Base-by-base conservation (phyloP, 1,140 invertebrate species). In the honey bee (Apis mellifera) region DNA sequence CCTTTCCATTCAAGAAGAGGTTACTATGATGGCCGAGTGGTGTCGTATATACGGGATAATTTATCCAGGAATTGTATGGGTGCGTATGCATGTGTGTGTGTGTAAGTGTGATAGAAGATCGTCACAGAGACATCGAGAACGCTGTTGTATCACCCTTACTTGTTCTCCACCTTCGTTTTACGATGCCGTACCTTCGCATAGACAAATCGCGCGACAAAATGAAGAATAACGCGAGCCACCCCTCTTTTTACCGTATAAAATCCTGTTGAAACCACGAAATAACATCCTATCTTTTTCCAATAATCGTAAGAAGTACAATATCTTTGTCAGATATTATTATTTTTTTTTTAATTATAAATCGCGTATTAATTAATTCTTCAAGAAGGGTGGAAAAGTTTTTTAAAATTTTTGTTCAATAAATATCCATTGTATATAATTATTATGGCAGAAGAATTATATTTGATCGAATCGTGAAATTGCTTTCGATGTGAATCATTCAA, bases 21-120 rank as follows among this genome's bases (percentile, higher is more conserved):
- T 79, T 79, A 62, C 78, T 57, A 72, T 73, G 78, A 55, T 7
- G 69, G n/a, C 72, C 57, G 73, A 72, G 72, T 82, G 75, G 65
- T 60, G 52, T 32, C 65, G 21, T 4, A 21, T 77, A 76, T 82
- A 57, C 48, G 78, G 60, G 78, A 85, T 86, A 84, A 86, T 86
- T 82, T 77, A 85, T 50, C 62, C 42, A 60, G 62, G 42, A 59
- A 73, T 52, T 72, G 72, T 42, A 42, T 48, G 48, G 21, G 13
- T 50, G 54, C 64, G 62, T 57, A 21, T 64, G 32, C 7, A 42
- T 7, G 26, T 1, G 26, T 26, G 26, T 26, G 32, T 7, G 32
- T 42, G 32, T 32, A 32, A 2, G 2, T 42, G 32, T 42, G 32
- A 42, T 42, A 42, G 32, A 5, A 42, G 32, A 72, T n/a, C 57